Conservation (phyloP, 2,888 invertebrate genomes). For the Rhagonycha fulva region DNA sequence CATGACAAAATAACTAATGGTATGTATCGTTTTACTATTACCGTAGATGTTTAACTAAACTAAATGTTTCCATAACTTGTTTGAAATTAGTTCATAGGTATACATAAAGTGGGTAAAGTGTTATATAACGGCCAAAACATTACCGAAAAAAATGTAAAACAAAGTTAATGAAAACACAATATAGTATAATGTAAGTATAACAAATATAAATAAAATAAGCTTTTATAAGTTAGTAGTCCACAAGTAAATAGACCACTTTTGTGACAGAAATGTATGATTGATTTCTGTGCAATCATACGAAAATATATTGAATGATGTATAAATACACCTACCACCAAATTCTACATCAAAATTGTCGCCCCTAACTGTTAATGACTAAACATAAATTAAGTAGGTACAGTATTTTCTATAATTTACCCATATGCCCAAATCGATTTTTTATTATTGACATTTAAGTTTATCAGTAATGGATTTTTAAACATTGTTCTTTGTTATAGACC, state of each 20-base stretch:
- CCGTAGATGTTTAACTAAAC: constrained; percentile 13
- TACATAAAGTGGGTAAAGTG: neutral
- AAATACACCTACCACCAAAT: constrained; percentile 14
- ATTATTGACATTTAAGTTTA: constrained; percentile 3
- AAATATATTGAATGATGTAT: neutral
- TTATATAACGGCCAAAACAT: neutral
- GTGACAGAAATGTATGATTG: neutral
- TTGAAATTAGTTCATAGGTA: constrained; percentile 9
- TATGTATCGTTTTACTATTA: constrained; percentile 20
- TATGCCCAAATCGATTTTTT: constrained; percentile 6
- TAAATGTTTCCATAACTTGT: constrained; percentile 19
- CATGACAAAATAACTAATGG: constrained; percentile 42
- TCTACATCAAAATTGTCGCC: constrained; percentile 6
- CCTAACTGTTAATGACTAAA: constrained; percentile 9
- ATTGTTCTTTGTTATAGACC: neutral
- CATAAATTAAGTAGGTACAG: constrained; percentile 12
- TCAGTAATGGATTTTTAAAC: neutral
- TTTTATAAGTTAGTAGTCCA: constrained; percentile 1
- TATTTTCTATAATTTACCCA: constrained; percentile 6
- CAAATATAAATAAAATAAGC: neutral
- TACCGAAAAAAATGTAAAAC: neutral
- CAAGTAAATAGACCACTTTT: neutral
- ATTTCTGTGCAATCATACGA: neutral
- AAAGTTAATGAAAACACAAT: neutral
- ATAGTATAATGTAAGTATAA: neutral